Evolutionary conservation across 2,113 vertebrate genomes (phyloP).

Genomic region (Coregonus clupeaformis): DNA sequence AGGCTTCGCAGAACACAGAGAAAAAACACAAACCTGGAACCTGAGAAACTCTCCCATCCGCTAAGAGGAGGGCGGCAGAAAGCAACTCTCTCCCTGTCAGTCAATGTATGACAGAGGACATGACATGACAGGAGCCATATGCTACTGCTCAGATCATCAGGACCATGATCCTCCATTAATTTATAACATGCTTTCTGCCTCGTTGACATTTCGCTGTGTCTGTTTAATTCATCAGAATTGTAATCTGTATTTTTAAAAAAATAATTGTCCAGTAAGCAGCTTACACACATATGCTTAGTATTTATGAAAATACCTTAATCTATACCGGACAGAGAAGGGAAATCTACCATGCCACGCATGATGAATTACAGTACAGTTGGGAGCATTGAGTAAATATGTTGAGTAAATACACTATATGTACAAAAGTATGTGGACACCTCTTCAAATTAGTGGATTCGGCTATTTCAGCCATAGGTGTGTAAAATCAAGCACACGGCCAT

Average conservation of each 20-base stretch:
- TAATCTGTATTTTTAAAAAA: slow-evolving; percentile 34
- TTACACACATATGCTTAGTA: slow-evolving; percentile 20
- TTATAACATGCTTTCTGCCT: slow-evolving; percentile 24
- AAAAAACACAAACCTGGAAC: slow-evolving; percentile 16
- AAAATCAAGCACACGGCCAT: too few species aligned
- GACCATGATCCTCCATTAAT: slow-evolving; percentile 26
- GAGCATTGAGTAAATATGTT: background rate
- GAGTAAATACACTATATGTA: too few species aligned
- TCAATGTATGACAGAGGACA: slow-evolving; percentile 6
- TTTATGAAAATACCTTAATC: slow-evolving; percentile 18
- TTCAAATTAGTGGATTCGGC: too few species aligned
- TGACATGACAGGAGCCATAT: background rate
- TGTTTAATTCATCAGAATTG: slow-evolving; percentile 31
- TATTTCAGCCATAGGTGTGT: too few species aligned
- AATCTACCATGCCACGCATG: background rate
- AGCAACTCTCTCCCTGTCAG: background rate
- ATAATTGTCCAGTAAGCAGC: slow-evolving; percentile 33
- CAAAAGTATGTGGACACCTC: too few species aligned
- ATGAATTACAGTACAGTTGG: background rate
- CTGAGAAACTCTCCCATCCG: slow-evolving; percentile 23
- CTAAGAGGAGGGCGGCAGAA: background rate
- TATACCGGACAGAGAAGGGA: background rate
- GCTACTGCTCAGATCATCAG: slow-evolving; percentile 1
- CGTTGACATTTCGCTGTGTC: slow-evolving; percentile 5
- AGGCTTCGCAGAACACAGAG: background rate